Percentiles rank a stretch among this genome's conserved stretches.
phyloP scores from a whole-genome alignment of 2,113 vertebrate genomes.

The Cranoglanis bouderius region DNA sequence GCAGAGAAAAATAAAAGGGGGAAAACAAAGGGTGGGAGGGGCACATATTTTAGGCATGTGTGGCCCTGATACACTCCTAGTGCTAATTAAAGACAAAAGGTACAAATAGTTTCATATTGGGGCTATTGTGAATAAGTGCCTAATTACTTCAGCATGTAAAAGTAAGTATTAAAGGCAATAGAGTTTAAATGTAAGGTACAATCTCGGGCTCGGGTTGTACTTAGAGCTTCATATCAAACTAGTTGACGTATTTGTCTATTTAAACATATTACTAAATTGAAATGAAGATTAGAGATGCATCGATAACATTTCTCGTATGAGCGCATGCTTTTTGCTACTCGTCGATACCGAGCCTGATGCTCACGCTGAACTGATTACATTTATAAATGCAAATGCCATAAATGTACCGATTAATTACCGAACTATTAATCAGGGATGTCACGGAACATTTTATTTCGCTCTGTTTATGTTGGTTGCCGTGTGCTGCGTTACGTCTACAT shows the following conservation, averaged over 20 bases:
- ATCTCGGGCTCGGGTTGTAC: not conserved
- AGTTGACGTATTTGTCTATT: not conserved
- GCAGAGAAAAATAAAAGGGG: slow-evolving; percentile 35
- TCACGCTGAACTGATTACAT: not conserved
- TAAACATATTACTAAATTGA: not conserved
- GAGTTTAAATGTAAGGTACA: slow-evolving; percentile 31
- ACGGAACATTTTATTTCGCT: not conserved
- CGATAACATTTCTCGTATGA: not conserved
- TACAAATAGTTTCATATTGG: not conserved
- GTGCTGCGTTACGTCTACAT: not conserved
- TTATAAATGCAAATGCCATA: no score
- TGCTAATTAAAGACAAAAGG: not conserved
- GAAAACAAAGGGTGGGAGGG: not conserved
- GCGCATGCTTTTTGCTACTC: not conserved
- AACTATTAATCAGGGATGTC: not conserved
- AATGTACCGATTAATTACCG: not conserved
- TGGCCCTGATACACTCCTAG: not conserved
- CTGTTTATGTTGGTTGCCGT: not conserved
- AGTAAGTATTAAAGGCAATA: not conserved
- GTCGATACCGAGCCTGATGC: not conserved
- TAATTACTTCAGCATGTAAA: not conserved
- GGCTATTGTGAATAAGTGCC: slow-evolving; percentile 5
- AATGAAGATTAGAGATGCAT: not conserved
- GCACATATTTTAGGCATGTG: slow-evolving; percentile 16
- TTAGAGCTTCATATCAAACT: not conserved